Conservation (phyloP, 2,888 invertebrate species). For the Torymus auratus region DNA sequence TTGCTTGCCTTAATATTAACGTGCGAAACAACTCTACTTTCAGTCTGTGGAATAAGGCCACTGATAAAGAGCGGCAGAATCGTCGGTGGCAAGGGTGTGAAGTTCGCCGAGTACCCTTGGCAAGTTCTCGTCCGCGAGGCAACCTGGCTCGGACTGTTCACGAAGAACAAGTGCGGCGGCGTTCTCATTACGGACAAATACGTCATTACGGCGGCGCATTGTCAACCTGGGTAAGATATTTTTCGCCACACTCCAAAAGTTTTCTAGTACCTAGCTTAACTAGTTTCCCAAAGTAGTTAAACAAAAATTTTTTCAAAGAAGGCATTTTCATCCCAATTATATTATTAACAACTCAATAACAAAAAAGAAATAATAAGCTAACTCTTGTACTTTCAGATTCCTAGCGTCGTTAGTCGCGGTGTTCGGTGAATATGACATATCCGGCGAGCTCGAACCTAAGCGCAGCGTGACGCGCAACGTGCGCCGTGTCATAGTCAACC, state of each 20-base stretch:
- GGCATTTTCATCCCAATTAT: not conserved
- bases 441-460: conserved; percentile 88
- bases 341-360: not conserved
- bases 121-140: conserved; percentile 94
- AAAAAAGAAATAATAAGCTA: not conserved
- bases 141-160: conserved; percentile 94
- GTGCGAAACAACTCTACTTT: not conserved
- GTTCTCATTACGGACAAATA: conserved; percentile 92
- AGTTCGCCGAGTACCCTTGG: conserved; percentile 95
- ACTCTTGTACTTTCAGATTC: conserved; percentile 80
- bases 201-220: conserved; percentile 95
- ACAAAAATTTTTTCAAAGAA: not conserved
- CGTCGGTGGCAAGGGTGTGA: conserved; percentile 92
- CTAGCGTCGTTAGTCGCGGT: conserved; percentile 93
- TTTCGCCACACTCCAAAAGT: not conserved
- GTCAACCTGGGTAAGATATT: conserved; percentile 89
- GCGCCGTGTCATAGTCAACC: conserved; percentile 90
- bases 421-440: conserved; percentile 93
- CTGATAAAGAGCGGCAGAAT: conserved; percentile 88
- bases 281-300: not conserved
- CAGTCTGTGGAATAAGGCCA: conserved; percentile 93
- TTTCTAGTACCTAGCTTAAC: not conserved
- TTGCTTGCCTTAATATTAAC: no score
- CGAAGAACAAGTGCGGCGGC: conserved; percentile 96
- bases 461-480: conserved; percentile 90